Percentiles rank a stretch among this genome's conserved stretches.
phyloP scores from a whole-genome alignment of 2,888 invertebrate genomes.

The Pocota personata region DNA sequence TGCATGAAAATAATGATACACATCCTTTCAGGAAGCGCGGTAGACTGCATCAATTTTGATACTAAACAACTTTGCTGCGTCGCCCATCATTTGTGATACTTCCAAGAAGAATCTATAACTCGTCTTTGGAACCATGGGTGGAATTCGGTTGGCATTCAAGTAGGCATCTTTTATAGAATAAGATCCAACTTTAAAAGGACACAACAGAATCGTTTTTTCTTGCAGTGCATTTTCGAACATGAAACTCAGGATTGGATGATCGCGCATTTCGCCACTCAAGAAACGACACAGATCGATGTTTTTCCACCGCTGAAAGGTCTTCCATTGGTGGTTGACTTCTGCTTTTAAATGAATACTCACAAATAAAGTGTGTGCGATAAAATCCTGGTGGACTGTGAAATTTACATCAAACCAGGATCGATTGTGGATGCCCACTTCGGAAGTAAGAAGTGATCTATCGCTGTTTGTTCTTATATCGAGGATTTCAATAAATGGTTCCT shows the following conservation, averaged over 20 bases:
- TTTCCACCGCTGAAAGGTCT: constrained; percentile 40
- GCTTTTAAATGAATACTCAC: constrained; percentile 39
- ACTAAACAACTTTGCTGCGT: constrained; percentile 41
- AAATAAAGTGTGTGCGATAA: constrained; percentile 41
- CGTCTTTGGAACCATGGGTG: constrained; percentile 12
- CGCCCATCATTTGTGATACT: constrained; percentile 53
- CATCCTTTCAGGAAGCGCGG: background rate
- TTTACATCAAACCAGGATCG: constrained; percentile 25
- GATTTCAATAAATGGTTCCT: constrained; percentile 50
- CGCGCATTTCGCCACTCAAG: constrained; percentile 35
- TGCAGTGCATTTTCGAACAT: constrained; percentile 31
- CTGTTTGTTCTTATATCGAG: constrained; percentile 31
- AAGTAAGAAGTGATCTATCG: constrained; percentile 20
- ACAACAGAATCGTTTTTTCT: background rate
- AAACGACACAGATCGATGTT: constrained; percentile 56
- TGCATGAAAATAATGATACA: background rate
- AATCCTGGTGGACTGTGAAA: constrained; percentile 40
- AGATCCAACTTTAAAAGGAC: constrained; percentile 43
- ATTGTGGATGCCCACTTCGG: constrained; percentile 33
- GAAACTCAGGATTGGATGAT: constrained; percentile 32
- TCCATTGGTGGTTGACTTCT: background rate
- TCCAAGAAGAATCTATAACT: constrained; percentile 46
- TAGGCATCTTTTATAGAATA: constrained; percentile 13
- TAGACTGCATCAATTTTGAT: constrained; percentile 42
- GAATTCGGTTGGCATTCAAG: constrained; percentile 32